Conservation (phyloP, 2,888 invertebrate genomes). For the Ornithoptera priamus region DNA sequence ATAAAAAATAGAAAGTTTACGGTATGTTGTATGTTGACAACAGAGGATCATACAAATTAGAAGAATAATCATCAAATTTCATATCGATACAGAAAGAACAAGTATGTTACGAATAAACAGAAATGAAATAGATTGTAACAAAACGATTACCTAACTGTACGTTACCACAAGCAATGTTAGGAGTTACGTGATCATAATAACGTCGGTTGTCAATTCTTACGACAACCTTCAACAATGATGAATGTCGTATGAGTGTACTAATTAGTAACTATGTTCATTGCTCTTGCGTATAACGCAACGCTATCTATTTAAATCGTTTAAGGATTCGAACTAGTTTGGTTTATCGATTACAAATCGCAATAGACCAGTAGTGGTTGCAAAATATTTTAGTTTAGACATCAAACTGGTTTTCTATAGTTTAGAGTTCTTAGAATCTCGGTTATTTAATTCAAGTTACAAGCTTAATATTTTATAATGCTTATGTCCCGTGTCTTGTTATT, state of each 20-base stretch:
- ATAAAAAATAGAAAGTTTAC: too few relatives aligned
- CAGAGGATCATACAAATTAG: too few relatives aligned
- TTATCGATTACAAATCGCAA: conserved; percentile 15
- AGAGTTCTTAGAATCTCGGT: neutral
- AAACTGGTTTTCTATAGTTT: conserved; percentile 3
- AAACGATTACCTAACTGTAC: conserved; percentile 41
- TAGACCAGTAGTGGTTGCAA: neutral
- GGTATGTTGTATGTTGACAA: too few relatives aligned
- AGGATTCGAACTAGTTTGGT: conserved; percentile 8
- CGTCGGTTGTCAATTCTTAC: conserved; percentile 46
- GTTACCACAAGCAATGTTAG: conserved; percentile 51
- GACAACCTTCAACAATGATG: conserved; percentile 42
- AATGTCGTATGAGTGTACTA: conserved; percentile 43
- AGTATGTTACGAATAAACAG: conserved; percentile 22
- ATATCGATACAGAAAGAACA: too few relatives aligned
- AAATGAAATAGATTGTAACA: conserved; percentile 39
- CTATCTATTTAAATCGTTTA: conserved; percentile 23
- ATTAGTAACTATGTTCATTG: conserved; percentile 42
- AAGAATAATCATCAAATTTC: too few relatives aligned
- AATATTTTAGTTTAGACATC: conserved; percentile 10
- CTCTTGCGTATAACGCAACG: conserved; percentile 33
- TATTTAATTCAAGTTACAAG: neutral
- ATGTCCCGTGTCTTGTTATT: neutral
- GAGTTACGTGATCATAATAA: conserved; percentile 52
- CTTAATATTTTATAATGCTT: neutral